Percentiles rank a stretch among this genome's conserved stretches.
Evolutionary conservation across 1,140 invertebrate genomes (phyloP).

Genomic region (Neodiprion fabricii): DNA sequence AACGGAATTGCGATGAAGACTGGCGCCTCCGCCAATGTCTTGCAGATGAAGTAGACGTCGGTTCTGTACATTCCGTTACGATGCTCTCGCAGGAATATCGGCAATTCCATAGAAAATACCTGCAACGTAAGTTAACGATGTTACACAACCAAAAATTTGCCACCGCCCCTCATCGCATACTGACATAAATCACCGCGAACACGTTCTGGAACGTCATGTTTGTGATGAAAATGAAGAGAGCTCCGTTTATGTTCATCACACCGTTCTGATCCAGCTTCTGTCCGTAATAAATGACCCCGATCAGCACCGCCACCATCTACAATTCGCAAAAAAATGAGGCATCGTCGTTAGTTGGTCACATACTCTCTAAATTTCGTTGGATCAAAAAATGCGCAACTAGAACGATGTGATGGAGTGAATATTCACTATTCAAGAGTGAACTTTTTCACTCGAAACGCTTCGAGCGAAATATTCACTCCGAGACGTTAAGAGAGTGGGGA

Average conservation of each 20-base stretch:
- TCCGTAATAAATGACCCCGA: conserved; percentile 89
- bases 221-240: conserved; percentile 90
- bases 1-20: conserved; percentile 83
- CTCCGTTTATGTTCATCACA: conserved; percentile 95
- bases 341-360: background rate
- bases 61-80: conserved; percentile 91
- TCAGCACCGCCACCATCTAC: conserved; percentile 83
- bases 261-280: conserved; percentile 86
- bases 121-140: conserved; percentile 54
- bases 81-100: conserved; percentile 91
- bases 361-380: background rate
- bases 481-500: too few species aligned
- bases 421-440: too few species aligned
- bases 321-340: conserved; percentile 39
- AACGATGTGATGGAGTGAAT: too few species aligned
- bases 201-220: conserved; percentile 95
- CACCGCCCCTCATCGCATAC: conserved; percentile 45
- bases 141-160: background rate
- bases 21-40: conserved; percentile 87
- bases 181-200: conserved; percentile 87
- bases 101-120: conserved; percentile 92
- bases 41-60: conserved; percentile 92
- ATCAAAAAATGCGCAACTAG: background rate
- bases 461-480: too few species aligned
- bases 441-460: too few species aligned